phyloP scores from a whole-genome alignment of 2,888 invertebrate species.

The Carabus problematicus region DNA sequence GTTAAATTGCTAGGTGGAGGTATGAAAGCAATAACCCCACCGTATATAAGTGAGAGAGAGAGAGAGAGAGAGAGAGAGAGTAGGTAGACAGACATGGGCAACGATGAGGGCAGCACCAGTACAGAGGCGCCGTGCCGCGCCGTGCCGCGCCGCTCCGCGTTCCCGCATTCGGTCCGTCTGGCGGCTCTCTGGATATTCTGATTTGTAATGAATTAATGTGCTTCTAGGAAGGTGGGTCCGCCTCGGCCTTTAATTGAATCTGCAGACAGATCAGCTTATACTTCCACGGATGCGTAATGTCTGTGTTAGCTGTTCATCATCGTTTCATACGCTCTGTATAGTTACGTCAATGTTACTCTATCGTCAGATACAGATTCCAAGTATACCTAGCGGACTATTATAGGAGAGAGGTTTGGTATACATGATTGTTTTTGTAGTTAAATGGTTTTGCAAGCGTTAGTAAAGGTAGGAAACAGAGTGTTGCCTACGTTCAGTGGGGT shows the following conservation, averaged over 20 bases:
- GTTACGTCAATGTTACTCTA: no score
- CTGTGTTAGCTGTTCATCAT: neutral
- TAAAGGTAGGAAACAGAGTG: neutral
- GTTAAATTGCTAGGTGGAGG: slow-evolving; percentile 41
- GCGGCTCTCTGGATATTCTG: slow-evolving; percentile 34
- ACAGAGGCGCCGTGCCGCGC: neutral
- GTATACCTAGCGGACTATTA: no score
- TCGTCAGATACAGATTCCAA: no score
- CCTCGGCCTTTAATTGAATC: slow-evolving; percentile 18
- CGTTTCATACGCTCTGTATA: neutral
- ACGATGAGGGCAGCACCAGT: neutral
- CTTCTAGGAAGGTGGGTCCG: slow-evolving; percentile 41
- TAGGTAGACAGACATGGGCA: no score
- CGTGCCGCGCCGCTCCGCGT: neutral
- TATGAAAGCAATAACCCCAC: slow-evolving; percentile 38
- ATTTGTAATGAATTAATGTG: slow-evolving; percentile 41
- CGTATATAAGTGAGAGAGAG: no score
- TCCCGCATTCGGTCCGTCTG: slow-evolving; percentile 19
- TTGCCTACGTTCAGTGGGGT: neutral
- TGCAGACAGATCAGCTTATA: slow-evolving; percentile 5
- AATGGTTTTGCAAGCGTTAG: no score
- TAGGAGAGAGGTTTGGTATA: no score
- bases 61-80: no score
- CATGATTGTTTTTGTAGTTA: slow-evolving; percentile 3
- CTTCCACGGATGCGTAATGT: neutral